Evolutionary conservation across 2,888 invertebrate genomes (phyloP).

Genomic region (Cosmia trapezina): DNA sequence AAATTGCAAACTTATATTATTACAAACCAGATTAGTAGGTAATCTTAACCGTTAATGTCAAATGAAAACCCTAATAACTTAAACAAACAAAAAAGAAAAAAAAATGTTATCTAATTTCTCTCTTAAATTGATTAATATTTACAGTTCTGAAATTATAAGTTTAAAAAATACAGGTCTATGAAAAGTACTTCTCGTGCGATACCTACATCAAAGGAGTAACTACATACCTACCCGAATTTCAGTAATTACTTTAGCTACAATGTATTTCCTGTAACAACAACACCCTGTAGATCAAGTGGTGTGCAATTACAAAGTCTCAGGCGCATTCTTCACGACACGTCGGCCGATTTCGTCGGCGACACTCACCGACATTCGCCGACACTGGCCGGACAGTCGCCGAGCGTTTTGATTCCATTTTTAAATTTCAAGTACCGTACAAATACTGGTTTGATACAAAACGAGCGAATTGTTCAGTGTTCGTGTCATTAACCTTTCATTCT

Average conservation of each 20-base stretch:
- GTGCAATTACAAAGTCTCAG: conserved; percentile 79
- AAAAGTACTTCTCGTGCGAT: neutral
- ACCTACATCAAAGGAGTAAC: neutral
- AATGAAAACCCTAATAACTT: neutral
- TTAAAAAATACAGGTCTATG: neutral
- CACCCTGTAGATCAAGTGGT: conserved; percentile 71
- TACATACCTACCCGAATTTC: neutral
- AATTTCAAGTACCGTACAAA: conserved; percentile 66
- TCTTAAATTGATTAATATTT: neutral
- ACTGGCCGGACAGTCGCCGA: conserved; percentile 53
- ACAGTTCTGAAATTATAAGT: neutral
- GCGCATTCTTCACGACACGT: conserved; percentile 85
- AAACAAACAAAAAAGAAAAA: neutral
- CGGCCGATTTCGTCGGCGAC: conserved; percentile 70
- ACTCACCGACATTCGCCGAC: conserved; percentile 57
- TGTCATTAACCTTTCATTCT: conserved; percentile 65
- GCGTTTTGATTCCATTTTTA: conserved; percentile 68
- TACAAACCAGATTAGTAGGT: neutral
- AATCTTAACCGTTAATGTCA: neutral
- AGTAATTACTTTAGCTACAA: conserved; percentile 12
- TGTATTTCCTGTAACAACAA: conserved; percentile 19
- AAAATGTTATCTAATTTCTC: neutral
- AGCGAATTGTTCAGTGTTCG: conserved; percentile 49
- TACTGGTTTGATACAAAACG: conserved; percentile 64
- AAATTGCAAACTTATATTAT: neutral